These are phyloP conservation scores for Dryobates pubescens DNA, from an alignment of 2,797 vertebrate genomes.

Conservation along the genomic window DNA sequence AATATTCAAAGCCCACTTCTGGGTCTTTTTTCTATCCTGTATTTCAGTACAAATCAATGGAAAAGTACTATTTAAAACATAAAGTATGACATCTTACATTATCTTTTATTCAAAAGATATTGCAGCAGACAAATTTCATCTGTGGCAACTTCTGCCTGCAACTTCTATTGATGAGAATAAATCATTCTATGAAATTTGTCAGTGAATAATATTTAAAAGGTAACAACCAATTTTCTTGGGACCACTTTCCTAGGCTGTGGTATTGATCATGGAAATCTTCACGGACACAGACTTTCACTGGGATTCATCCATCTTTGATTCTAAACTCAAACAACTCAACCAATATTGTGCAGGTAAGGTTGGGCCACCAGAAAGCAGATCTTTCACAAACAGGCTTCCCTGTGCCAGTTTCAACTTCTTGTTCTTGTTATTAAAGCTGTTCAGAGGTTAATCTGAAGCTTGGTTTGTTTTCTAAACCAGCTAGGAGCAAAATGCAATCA, in stretches of 20 bases:
- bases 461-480: neutral
- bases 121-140: neutral
- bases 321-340: neutral
- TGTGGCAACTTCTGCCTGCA: neutral
- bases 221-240: neutral
- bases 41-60: neutral
- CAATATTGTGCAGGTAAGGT: fast-evolving
- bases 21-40: neutral
- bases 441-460: neutral
- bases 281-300: neutral
- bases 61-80: neutral
- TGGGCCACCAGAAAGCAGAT: neutral
- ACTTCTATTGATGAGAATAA: neutral
- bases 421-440: neutral
- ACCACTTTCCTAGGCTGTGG: neutral
- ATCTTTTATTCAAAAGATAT: neutral
- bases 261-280: neutral
- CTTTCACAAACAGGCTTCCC: neutral
- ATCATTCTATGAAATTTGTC: neutral
- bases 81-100: neutral
- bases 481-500: neutral
- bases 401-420: neutral
- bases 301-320: neutral
- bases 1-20: neutral
- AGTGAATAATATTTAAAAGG: neutral